Evolutionary conservation across 2,888 invertebrate genomes (phyloP).

Genomic region (Microctonus aethiopoides): DNA sequence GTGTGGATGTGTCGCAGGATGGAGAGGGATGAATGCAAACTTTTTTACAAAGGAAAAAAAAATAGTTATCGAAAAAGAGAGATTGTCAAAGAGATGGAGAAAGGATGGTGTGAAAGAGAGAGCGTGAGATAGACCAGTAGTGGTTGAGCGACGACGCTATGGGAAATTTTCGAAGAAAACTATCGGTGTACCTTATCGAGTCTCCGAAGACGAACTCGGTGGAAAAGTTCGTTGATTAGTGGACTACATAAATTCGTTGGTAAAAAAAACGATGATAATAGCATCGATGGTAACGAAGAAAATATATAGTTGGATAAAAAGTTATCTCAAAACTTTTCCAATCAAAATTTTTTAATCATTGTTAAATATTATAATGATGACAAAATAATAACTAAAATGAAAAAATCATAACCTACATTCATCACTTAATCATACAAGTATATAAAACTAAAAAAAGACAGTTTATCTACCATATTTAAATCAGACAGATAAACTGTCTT

Average conservation of each 20-base stretch:
- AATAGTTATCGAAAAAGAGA: constrained; percentile 31
- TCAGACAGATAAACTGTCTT: too few species aligned
- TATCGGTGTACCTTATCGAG: constrained; percentile 45
- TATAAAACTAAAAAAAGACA: not conserved
- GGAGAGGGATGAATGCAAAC: constrained; percentile 46
- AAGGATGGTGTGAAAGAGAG: not conserved
- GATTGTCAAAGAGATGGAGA: constrained; percentile 33
- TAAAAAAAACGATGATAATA: constrained; percentile 29
- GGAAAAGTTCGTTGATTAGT: constrained; percentile 44
- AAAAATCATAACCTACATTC: not conserved
- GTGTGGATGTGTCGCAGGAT: constrained; percentile 38
- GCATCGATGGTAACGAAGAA: constrained; percentile 27
- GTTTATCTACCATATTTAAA: too few species aligned
- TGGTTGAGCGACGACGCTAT: constrained; percentile 24
- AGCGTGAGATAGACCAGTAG: not conserved
- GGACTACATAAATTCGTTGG: constrained; percentile 41
- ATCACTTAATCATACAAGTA: not conserved
- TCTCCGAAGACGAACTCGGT: constrained; percentile 35
- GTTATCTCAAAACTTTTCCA: not conserved
- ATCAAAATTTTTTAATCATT: not conserved
- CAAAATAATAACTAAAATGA: not conserved
- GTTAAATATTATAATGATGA: not conserved
- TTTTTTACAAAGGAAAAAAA: constrained; percentile 48
- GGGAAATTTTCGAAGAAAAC: constrained; percentile 45
- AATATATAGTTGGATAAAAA: constrained; percentile 16